Evolutionary conservation across 64 coral and sea anemone genomes (phyloP).

Genomic region (Anthopleura sola): DNA sequence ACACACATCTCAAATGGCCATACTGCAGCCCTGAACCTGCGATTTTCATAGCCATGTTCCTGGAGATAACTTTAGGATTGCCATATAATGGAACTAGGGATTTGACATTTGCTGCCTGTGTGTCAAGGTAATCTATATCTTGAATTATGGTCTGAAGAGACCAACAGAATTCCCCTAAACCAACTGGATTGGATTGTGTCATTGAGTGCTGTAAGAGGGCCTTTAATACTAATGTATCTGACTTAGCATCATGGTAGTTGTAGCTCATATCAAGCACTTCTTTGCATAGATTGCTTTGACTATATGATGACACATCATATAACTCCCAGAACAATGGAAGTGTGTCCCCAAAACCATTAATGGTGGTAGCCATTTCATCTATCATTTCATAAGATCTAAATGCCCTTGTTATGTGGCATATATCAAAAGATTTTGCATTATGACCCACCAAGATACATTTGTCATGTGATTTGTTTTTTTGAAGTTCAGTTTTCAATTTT

Average conservation of each 20-base stretch:
- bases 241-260: constrained; percentile 7
- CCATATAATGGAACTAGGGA: too few relatives aligned
- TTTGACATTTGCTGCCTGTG: too few relatives aligned
- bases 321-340: background rate
- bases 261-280: background rate
- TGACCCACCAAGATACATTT: background rate
- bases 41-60: too few relatives aligned
- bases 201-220: too few relatives aligned
- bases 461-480: background rate
- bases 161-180: too few relatives aligned
- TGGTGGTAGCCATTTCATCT: background rate
- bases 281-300: background rate
- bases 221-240: background rate
- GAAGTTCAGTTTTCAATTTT: background rate
- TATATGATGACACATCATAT: background rate
- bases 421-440: background rate
- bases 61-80: too few relatives aligned
- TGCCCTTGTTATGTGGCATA: background rate
- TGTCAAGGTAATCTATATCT: too few relatives aligned
- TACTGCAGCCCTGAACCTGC: too few relatives aligned
- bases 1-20: too few relatives aligned
- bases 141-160: too few relatives aligned
- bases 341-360: background rate
- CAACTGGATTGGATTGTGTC: too few relatives aligned
- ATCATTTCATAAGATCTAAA: background rate